Conservation (phyloP, 2,888 invertebrate species). For the Sialis fuliginosa region DNA sequence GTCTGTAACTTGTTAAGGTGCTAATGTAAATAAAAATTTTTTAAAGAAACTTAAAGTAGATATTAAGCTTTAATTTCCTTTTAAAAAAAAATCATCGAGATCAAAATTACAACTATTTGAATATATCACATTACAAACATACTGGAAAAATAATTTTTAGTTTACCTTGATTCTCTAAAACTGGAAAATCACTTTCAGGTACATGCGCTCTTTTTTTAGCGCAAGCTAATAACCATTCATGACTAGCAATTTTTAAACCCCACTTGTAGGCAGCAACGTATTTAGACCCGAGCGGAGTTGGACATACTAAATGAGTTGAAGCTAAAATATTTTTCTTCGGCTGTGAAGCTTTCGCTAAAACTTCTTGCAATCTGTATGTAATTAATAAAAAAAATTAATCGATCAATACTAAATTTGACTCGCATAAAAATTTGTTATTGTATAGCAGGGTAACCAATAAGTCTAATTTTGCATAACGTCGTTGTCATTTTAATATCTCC, state of each 20-base stretch:
- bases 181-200: constrained; percentile 34
- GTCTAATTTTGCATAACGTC: too few species aligned
- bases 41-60: too few species aligned
- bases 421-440: too few species aligned
- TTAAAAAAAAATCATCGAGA: constrained; percentile 6
- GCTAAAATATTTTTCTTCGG: constrained; percentile 32
- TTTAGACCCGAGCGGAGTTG: constrained; percentile 57
- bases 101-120: neutral
- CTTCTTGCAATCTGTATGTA: constrained; percentile 26
- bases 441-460: too few species aligned
- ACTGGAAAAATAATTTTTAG: neutral
- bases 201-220: constrained; percentile 34
- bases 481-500: too few species aligned
- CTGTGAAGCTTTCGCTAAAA: constrained; percentile 36
- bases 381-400: neutral
- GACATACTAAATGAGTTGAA: constrained; percentile 69
- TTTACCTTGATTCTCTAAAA: constrained; percentile 36
- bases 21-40: too few species aligned
- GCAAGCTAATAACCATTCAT: constrained; percentile 61
- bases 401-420: neutral
- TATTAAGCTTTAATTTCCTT: neutral
- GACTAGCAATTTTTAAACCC: constrained; percentile 63
- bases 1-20: too few species aligned
- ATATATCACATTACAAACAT: neutral
- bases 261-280: constrained; percentile 70